Conservation (phyloP, 1,140 invertebrate genomes). For the Aricia agestis region DNA sequence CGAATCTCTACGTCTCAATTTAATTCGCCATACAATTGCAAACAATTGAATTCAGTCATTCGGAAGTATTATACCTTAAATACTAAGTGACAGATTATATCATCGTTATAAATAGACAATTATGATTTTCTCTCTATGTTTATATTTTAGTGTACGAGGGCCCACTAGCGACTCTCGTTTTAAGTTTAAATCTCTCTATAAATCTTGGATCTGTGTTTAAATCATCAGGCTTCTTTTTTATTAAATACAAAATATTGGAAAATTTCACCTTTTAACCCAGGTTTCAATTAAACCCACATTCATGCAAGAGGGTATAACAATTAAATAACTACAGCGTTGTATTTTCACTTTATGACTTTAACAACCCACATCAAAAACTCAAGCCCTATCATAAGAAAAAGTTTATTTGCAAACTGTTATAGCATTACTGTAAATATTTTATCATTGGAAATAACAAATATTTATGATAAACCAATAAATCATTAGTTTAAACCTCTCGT, state of each 20-base stretch:
- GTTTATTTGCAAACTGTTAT: background rate
- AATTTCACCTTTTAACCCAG: too few relatives aligned
- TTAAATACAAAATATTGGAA: too few relatives aligned
- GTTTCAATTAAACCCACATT: too few relatives aligned
- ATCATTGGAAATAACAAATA: background rate
- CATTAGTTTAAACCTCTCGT: background rate
- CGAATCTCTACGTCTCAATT: constrained; percentile 2
- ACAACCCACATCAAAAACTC: background rate
- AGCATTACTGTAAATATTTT: background rate
- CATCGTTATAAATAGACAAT: background rate
- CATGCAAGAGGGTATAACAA: too few relatives aligned
- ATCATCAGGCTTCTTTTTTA: too few relatives aligned
- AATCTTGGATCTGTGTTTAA: too few relatives aligned
- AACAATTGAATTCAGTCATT: background rate
- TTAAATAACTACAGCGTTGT: too few relatives aligned
- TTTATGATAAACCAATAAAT: constrained; percentile 5
- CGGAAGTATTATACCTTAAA: background rate
- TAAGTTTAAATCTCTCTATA: too few relatives aligned
- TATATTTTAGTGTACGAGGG: too few relatives aligned
- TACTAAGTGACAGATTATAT: background rate
- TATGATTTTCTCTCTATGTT: too few relatives aligned
- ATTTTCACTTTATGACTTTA: too few relatives aligned
- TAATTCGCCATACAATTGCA: constrained; percentile 9
- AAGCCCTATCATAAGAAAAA: background rate
- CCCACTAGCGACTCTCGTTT: too few relatives aligned